phyloP scores from a whole-genome alignment of 1,140 invertebrate species.

The Zaprionus ornatus region DNA sequence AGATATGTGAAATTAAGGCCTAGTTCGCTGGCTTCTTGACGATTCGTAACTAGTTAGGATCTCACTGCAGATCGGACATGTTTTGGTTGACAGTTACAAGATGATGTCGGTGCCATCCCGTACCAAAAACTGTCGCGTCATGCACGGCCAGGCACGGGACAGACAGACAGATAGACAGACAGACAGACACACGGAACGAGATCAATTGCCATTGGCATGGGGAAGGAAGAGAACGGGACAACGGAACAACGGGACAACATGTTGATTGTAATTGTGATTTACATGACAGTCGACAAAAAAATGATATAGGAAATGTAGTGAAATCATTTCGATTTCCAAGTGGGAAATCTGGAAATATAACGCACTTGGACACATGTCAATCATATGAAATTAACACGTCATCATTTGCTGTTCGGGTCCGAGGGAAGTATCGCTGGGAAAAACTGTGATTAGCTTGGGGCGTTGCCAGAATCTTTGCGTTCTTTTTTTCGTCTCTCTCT shows the following conservation, averaged over 20 bases:
- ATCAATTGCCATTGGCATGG: conserved; percentile 19
- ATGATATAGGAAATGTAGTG: neutral
- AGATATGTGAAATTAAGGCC: neutral
- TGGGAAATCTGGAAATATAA: neutral
- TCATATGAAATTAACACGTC: conserved; percentile 77
- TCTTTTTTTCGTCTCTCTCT: neutral
- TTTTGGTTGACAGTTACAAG: conserved; percentile 37
- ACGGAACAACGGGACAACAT: neutral
- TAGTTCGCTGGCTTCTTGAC: neutral
- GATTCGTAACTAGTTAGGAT: neutral
- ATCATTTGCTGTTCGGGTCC: conserved; percentile 35
- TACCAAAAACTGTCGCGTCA: conserved; percentile 58
- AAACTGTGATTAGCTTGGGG: conserved; percentile 52
- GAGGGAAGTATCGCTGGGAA: conserved; percentile 6
- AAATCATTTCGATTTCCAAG: conserved; percentile 8
- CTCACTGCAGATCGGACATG: neutral
- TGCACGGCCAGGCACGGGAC: conserved; percentile 50
- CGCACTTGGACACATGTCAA: conserved; percentile 69
- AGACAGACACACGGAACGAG: conserved; percentile 15
- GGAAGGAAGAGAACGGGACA: neutral
- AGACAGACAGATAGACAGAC: neutral
- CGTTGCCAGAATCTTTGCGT: neutral
- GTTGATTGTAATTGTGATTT: conserved; percentile 30
- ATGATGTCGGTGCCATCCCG: conserved; percentile 35
- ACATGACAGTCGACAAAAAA: conserved; percentile 32